Evolutionary conservation across 2,888 invertebrate species (phyloP).

Genomic region (Lithodes maja): DNA sequence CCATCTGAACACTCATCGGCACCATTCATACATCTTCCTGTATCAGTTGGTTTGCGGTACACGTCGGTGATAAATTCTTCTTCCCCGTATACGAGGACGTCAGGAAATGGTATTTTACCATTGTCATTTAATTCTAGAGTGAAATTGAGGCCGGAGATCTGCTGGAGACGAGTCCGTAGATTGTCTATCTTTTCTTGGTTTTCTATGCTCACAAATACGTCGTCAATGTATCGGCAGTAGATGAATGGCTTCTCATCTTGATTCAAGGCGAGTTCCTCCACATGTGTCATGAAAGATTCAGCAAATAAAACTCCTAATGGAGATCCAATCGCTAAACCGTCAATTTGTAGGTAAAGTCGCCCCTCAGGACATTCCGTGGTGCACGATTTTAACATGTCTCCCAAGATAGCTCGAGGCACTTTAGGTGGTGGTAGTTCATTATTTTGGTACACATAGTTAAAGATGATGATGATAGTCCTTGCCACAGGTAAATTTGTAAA

Average conservation of each 20-base stretch:
- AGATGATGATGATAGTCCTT: constrained; percentile 5
- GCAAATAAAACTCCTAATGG: neutral
- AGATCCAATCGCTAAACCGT: neutral
- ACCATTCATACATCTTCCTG: neutral
- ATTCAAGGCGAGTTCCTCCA: neutral
- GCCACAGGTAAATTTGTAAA: neutral
- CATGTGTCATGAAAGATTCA: neutral
- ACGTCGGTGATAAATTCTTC: neutral
- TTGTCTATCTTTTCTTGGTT: neutral
- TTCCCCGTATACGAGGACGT: neutral
- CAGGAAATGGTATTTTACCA: neutral
- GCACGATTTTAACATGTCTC: neutral
- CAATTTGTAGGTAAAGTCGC: neutral
- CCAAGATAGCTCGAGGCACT: neutral
- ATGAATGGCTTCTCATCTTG: neutral
- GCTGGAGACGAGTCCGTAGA: neutral
- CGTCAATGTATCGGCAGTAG: neutral
- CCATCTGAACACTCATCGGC: neutral
- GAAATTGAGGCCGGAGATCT: neutral
- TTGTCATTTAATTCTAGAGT: neutral
- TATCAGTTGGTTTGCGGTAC: neutral
- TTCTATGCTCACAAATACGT: neutral
- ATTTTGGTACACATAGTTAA: neutral
- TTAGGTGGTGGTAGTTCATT: neutral
- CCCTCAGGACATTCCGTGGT: neutral